A percentile compares a stretch with the other conserved stretches of the same genome.
These are phyloP conservation scores for Chromobotia macracanthus DNA, from an alignment of 2,797 vertebrate genomes.

Conservation along the genomic window DNA sequence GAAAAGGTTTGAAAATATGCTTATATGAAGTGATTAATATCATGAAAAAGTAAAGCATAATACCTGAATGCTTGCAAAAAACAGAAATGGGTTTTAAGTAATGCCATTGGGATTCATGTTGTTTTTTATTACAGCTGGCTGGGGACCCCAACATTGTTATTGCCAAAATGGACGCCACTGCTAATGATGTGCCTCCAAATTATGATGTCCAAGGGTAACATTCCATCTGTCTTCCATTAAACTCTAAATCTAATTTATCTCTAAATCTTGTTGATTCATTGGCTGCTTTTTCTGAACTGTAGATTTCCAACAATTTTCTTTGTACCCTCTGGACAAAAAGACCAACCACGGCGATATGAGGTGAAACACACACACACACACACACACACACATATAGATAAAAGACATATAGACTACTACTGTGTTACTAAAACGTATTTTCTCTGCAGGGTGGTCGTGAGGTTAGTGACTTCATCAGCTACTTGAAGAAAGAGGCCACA, in stretches of 20 bases:
- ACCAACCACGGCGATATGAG: constrained; percentile 75
- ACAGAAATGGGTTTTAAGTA: neutral
- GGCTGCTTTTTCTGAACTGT: constrained; percentile 8
- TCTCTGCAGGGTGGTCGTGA: constrained; percentile 73
- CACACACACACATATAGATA: too few species aligned
- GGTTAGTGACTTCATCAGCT: constrained; percentile 74
- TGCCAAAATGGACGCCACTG: constrained; percentile 77
- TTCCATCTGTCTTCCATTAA: neutral
- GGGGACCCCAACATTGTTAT: constrained; percentile 68
- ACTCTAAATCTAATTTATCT: neutral
- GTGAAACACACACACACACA: constrained; percentile 54
- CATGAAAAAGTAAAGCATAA: neutral
- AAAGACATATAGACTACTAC: neutral
- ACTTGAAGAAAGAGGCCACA: constrained; percentile 70
- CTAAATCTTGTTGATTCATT: neutral
- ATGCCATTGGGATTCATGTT: neutral
- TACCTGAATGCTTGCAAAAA: neutral
- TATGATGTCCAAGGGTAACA: constrained; percentile 80
- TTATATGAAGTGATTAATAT: neutral
- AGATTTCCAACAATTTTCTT: constrained; percentile 81
- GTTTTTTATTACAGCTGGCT: constrained; percentile 63
- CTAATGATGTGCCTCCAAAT: constrained; percentile 74
- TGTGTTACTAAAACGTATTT: constrained; percentile 11
- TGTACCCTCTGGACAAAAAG: constrained; percentile 69
- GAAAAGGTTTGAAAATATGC: constrained; percentile 61